Percentiles rank a stretch among this genome's conserved stretches.
phyloP scores from a whole-genome alignment of 2,113 vertebrate genomes.

The Aplodontia rufa region DNA sequence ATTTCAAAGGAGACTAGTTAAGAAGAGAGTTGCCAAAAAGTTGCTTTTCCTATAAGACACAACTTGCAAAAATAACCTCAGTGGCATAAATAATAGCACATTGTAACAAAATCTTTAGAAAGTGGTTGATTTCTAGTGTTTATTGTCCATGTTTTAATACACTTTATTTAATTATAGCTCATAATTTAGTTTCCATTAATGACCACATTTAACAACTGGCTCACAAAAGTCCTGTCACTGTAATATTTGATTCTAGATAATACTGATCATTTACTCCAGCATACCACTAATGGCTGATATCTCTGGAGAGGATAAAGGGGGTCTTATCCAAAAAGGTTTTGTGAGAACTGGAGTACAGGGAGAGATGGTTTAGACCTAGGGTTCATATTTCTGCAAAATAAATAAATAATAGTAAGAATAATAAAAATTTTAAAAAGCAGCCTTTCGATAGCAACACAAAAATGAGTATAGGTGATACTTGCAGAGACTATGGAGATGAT shows the following conservation, averaged over 20 bases:
- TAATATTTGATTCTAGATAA: neutral
- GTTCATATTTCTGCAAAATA: neutral
- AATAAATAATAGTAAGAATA: too few relatives aligned
- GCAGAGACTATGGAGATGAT: neutral
- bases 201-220: neutral
- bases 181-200: neutral
- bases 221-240: neutral
- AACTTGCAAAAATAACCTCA: neutral
- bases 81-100: neutral
- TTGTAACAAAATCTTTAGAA: neutral
- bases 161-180: neutral
- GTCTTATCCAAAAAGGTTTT: neutral
- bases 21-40: neutral
- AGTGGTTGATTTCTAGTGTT: neutral
- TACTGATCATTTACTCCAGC: neutral
- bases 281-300: neutral
- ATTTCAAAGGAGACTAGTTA: neutral
- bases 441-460: neutral
- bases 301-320: neutral
- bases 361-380: neutral
- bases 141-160: neutral
- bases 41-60: neutral
- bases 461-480: neutral
- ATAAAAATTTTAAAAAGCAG: too few relatives aligned
- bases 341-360: neutral